These are phyloP conservation scores for Alethe castanea DNA, from an alignment of 2,113 vertebrate species.

Conservation along the genomic window DNA sequence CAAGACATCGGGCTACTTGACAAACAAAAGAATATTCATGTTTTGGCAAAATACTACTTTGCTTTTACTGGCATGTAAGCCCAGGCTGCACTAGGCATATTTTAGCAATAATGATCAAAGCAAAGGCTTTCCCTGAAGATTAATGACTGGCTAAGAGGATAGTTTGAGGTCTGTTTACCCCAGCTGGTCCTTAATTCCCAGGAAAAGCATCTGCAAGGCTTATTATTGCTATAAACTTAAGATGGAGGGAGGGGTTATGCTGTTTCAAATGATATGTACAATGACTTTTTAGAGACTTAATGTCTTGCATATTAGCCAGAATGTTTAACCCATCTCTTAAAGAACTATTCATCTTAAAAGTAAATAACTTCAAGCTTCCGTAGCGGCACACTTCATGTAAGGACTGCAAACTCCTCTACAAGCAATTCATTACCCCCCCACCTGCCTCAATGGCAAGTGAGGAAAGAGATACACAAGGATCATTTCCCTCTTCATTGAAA, in stretches of 20 bases:
- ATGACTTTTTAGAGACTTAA: slow-evolving; percentile 42
- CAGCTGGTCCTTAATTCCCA: slow-evolving; percentile 65
- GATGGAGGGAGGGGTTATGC: slow-evolving; percentile 22
- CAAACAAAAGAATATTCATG: slow-evolving; percentile 51
- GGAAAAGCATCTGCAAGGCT: slow-evolving; percentile 63
- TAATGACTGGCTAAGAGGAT: slow-evolving; percentile 67
- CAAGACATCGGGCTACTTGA: slow-evolving; percentile 1
- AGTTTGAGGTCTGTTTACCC: slow-evolving; percentile 69
- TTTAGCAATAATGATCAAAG: slow-evolving; percentile 70
- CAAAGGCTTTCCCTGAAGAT: slow-evolving; percentile 63
- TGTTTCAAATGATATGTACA: slow-evolving; percentile 7
- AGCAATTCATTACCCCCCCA: not conserved
- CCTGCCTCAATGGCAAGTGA: not conserved
- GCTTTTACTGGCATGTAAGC: slow-evolving; percentile 43
- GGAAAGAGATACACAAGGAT: not conserved
- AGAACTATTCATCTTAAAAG: slow-evolving; percentile 45
- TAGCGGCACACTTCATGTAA: not conserved
- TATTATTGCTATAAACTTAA: slow-evolving; percentile 59
- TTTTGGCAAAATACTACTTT: slow-evolving; percentile 54
- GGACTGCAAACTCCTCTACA: not conserved
- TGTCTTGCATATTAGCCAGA: slow-evolving; percentile 26
- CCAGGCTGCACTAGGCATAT: slow-evolving; percentile 46
- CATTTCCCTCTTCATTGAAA: not conserved
- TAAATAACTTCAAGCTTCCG: not conserved
- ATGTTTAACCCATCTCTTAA: slow-evolving; percentile 48